phyloP scores from a whole-genome alignment of 2,888 invertebrate genomes.

The Pterostichus niger region DNA sequence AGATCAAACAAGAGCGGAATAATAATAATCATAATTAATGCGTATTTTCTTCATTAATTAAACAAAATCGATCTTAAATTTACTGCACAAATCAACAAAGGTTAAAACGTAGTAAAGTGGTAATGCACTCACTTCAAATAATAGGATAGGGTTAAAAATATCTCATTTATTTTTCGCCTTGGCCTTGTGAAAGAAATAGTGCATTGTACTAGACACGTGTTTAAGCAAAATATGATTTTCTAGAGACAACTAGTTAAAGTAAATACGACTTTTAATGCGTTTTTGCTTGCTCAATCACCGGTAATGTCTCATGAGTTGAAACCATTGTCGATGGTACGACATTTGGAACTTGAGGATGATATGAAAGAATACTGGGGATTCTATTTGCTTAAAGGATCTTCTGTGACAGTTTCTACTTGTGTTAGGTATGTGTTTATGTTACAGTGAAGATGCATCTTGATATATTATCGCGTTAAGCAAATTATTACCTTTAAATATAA shows the following conservation, averaged over 20 bases:
- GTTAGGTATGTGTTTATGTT: conserved; percentile 80
- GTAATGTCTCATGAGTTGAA: conserved; percentile 80
- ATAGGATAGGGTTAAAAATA: conserved; percentile 53
- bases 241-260: conserved; percentile 85
- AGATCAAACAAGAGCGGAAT: too few relatives aligned
- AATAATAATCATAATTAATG: too few relatives aligned
- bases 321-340: conserved; percentile 84
- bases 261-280: conserved; percentile 88
- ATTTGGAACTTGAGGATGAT: conserved; percentile 86
- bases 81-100: background rate
- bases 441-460: background rate
- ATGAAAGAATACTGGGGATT: conserved; percentile 93
- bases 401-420: conserved; percentile 87
- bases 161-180: conserved; percentile 21
- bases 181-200: conserved; percentile 17
- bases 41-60: background rate
- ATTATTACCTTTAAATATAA: background rate
- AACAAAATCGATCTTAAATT: background rate
- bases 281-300: conserved; percentile 83
- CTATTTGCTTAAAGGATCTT: conserved; percentile 86
- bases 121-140: conserved; percentile 13
- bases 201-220: conserved; percentile 40
- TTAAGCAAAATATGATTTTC: conserved; percentile 39
- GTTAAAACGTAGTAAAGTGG: background rate
- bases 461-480: too few relatives aligned